Evolutionary conservation across 1,140 invertebrate species (phyloP).

Genomic region (Agrilus planipennis): DNA sequence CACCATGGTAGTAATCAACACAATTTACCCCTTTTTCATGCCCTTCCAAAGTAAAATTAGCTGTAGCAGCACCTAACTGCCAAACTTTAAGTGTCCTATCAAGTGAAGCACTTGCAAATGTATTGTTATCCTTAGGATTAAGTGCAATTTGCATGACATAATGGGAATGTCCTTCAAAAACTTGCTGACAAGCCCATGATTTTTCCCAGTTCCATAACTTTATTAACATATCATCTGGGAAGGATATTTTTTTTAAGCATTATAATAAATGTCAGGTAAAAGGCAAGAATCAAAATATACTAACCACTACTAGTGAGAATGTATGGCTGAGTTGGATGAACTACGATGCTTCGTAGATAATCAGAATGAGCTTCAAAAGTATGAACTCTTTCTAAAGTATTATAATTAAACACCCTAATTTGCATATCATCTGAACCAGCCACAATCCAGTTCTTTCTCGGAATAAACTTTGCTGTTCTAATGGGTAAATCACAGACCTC

Average conservation of each 20-base stretch:
- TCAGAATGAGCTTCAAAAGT: conserved; percentile 97
- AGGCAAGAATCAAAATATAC: too few species aligned
- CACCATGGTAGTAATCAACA: conserved; percentile 98
- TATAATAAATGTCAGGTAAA: too few species aligned
- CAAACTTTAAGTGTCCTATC: conserved; percentile 91
- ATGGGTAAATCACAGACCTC: conserved; percentile 95
- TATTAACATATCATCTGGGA: conserved; percentile 99
- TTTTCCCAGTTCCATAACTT: conserved; percentile 99
- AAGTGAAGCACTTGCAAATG: conserved; percentile 97
- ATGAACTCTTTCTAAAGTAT: conserved; percentile 91
- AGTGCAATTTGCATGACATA: conserved; percentile 99
- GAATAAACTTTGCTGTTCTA: conserved; percentile 87
- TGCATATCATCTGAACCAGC: conserved; percentile 96
- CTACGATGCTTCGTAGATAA: conserved; percentile 91
- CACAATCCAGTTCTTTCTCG: conserved; percentile 97
- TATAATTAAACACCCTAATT: conserved; percentile 96
- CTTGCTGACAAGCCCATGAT: conserved; percentile 91
- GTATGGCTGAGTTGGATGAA: conserved; percentile 96
- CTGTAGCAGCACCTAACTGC: conserved; percentile 88
- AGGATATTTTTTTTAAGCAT: too few species aligned
- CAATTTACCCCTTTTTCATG: conserved; percentile 99
- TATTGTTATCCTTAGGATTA: conserved; percentile 99
- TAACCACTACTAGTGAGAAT: conserved; percentile 92
- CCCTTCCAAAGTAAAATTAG: conserved; percentile 97
- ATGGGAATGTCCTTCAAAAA: conserved; percentile 96